Conservation (phyloP, 2,888 invertebrate genomes). For the Mellilla xanthometata region DNA sequence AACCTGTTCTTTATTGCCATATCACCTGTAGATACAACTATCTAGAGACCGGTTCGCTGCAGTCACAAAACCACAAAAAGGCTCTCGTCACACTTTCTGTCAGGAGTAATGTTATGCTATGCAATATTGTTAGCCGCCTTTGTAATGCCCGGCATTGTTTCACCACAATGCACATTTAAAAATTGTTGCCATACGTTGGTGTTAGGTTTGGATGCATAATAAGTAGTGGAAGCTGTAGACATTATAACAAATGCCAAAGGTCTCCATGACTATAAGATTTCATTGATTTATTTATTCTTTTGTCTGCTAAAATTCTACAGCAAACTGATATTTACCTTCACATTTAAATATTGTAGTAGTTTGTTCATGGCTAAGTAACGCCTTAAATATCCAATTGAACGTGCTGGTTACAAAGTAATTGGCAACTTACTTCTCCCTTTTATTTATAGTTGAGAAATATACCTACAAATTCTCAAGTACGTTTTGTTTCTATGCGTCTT, state of each 20-base stretch:
- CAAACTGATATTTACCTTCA: conserved; percentile 10
- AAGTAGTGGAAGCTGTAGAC: too few relatives aligned
- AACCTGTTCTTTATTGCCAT: conserved; percentile 63
- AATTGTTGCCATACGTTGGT: too few relatives aligned
- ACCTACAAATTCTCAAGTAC: too few relatives aligned
- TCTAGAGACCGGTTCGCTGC: conserved; percentile 61
- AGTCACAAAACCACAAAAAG: conserved; percentile 62
- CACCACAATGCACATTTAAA: conserved; percentile 8
- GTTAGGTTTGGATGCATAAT: too few relatives aligned
- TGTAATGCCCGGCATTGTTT: conserved; percentile 16
- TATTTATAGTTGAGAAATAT: too few relatives aligned
- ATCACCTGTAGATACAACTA: conserved; percentile 60
- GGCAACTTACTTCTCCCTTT: too few relatives aligned
- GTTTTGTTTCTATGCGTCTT: conserved; percentile 2
- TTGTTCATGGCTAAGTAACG: too few relatives aligned
- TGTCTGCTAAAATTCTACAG: too few relatives aligned
- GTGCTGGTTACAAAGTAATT: too few relatives aligned
- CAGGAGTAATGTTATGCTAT: conserved; percentile 34
- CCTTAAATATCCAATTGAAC: too few relatives aligned
- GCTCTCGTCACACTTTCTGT: conserved; percentile 56
- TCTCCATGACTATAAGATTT: background rate
- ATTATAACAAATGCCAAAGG: too few relatives aligned
- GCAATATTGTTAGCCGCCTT: conserved; percentile 21
- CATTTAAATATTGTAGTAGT: conserved; percentile 4
- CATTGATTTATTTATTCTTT: too few relatives aligned